Conservation (phyloP, 2,113 vertebrate genomes). For the Daubentonia madagascariensis region DNA sequence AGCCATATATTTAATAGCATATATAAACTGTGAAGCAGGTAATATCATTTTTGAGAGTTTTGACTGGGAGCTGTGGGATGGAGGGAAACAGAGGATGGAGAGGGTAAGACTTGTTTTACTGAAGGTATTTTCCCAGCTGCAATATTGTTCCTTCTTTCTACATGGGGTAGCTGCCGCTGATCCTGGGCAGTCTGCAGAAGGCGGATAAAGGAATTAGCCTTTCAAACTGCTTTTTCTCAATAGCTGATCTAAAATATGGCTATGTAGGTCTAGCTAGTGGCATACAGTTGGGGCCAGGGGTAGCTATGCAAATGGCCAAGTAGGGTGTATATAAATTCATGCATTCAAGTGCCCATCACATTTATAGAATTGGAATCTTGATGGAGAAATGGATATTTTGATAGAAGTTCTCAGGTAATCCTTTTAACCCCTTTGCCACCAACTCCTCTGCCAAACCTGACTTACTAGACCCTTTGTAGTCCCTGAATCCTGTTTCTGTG, state of each 20-base stretch:
- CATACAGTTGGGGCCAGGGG: fast-evolving
- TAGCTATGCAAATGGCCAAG: not conserved
- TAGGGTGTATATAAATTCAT: not conserved
- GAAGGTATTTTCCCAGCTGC: not conserved
- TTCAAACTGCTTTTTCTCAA: not conserved
- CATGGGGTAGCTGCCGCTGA: not conserved
- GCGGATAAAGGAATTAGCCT: not conserved
- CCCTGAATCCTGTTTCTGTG: not conserved
- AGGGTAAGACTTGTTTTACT: not conserved
- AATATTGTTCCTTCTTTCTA: fast-evolving
- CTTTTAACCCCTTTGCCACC: not conserved
- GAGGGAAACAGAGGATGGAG: not conserved
- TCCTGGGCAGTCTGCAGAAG: not conserved
- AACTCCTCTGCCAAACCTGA: not conserved
- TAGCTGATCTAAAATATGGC: not conserved
- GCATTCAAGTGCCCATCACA: not conserved
- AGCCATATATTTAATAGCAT: not conserved
- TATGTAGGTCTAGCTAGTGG: not conserved
- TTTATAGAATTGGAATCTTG: not conserved
- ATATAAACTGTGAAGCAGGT: fast-evolving
- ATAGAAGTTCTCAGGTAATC: not conserved
- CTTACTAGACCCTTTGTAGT: not conserved
- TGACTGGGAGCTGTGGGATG: not conserved
- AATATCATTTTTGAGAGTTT: not conserved
- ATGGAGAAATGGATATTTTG: not conserved